Percentiles rank a stretch among this genome's conserved stretches.
phyloP scores from a whole-genome alignment of 2,797 vertebrate genomes.

The Lacerta viridis region DNA sequence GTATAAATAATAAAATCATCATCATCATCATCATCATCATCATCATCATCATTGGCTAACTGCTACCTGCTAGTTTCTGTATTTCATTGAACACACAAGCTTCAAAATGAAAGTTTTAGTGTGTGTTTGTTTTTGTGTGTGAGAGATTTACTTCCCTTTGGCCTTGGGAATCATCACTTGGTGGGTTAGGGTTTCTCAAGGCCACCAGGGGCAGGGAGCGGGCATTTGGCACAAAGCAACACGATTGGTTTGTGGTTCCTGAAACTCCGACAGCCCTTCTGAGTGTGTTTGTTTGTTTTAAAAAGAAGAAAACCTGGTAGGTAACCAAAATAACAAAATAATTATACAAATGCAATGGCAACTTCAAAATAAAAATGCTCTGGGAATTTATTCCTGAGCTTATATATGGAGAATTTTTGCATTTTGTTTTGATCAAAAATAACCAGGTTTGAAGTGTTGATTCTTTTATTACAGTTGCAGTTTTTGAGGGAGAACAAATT shows the following conservation, averaged over 20 bases:
- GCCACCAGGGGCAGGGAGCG: background rate
- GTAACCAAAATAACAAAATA: background rate
- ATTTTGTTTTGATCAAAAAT: slow-evolving; percentile 43
- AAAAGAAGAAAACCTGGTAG: background rate
- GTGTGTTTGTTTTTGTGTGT: background rate
- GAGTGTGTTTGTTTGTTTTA: background rate
- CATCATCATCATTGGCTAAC: background rate
- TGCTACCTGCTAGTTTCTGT: background rate
- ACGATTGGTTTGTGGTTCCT: background rate
- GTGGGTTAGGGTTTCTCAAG: background rate
- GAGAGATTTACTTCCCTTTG: background rate
- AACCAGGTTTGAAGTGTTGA: slow-evolving; percentile 5
- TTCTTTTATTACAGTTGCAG: background rate
- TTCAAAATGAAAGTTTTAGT: background rate
- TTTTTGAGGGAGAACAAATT: slow-evolving; percentile 41
- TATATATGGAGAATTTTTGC: slow-evolving; percentile 2
- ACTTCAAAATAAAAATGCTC: background rate
- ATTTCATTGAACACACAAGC: background rate
- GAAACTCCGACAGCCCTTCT: background rate
- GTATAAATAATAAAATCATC: too few species aligned
- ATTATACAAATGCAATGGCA: background rate
- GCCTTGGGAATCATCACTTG: background rate
- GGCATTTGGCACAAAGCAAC: background rate
- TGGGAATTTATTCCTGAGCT: background rate
- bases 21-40: too few species aligned